phyloP scores from a whole-genome alignment of 2,888 invertebrate species.

The Protophormia terraenovae region DNA sequence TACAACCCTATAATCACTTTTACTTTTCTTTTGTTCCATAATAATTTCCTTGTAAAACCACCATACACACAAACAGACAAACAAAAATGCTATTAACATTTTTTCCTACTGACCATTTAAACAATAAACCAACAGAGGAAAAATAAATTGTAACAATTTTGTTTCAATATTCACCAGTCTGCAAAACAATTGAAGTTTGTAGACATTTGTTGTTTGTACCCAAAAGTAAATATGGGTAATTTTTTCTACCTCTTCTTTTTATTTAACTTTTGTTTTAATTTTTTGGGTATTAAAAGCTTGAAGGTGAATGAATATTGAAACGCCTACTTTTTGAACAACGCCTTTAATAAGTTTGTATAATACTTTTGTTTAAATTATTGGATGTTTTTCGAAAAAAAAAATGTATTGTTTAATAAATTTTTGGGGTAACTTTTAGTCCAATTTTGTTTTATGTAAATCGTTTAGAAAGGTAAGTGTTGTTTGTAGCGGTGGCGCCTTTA shows the following conservation, averaged over 20 bases:
- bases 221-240: slow-evolving; percentile 8
- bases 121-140: slow-evolving; percentile 6
- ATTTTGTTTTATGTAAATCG: neutral
- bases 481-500: neutral
- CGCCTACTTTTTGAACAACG: slow-evolving; percentile 53
- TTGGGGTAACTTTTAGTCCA: neutral
- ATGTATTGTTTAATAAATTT: neutral
- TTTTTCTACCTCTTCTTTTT: neutral
- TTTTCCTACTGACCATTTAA: slow-evolving; percentile 56
- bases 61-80: too few species aligned
- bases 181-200: slow-evolving; percentile 46
- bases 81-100: neutral
- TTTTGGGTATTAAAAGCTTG: slow-evolving; percentile 28
- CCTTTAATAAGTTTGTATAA: slow-evolving; percentile 13
- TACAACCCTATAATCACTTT: slow-evolving; percentile 57
- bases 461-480: neutral
- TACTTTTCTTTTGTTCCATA: slow-evolving; percentile 57
- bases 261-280: neutral
- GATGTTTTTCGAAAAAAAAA: neutral
- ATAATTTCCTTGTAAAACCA: slow-evolving; percentile 37
- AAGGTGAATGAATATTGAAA: slow-evolving; percentile 59
- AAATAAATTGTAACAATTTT: slow-evolving; percentile 47
- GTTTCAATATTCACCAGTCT: neutral
- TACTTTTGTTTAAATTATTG: neutral
- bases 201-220: slow-evolving; percentile 1